Percentiles rank a stretch among this genome's conserved stretches.
phyloP scores from a whole-genome alignment of 2,797 vertebrate genomes.

The Sebastolobus alascanus region DNA sequence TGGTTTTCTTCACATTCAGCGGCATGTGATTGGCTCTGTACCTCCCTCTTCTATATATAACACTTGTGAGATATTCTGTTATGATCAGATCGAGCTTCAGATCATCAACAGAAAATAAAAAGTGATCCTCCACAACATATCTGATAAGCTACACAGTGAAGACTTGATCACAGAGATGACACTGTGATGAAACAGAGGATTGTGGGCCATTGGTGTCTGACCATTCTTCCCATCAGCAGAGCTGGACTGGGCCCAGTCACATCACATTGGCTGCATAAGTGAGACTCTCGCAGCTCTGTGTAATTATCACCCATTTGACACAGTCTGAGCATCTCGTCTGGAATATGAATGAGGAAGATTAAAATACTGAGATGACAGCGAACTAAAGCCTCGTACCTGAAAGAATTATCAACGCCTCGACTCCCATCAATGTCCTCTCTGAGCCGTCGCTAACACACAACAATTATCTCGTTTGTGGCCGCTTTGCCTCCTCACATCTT shows the following conservation, averaged over 20 bases:
- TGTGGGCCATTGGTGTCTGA: background rate
- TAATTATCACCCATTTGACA: slow-evolving; percentile 61
- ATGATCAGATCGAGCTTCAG: background rate
- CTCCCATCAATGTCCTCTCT: slow-evolving; percentile 47
- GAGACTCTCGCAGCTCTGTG: slow-evolving; percentile 40
- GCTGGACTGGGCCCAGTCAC: slow-evolving; percentile 38
- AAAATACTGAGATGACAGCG: slow-evolving; percentile 36
- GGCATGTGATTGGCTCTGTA: background rate
- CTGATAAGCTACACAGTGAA: background rate
- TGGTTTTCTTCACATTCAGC: background rate
- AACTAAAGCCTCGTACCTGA: slow-evolving; percentile 37
- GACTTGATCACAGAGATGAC: background rate
- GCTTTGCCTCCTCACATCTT: slow-evolving; percentile 35
- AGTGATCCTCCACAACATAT: background rate
- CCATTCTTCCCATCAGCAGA: slow-evolving; percentile 23
- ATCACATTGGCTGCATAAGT: slow-evolving; percentile 21
- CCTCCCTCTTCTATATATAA: background rate
- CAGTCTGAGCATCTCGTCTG: slow-evolving; percentile 34
- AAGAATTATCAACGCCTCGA: slow-evolving; percentile 51
- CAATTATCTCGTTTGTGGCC: slow-evolving; percentile 38
- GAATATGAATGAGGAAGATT: slow-evolving; percentile 62
- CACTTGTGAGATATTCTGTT: no score
- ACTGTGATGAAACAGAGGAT: background rate
- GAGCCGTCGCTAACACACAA: slow-evolving; percentile 26
- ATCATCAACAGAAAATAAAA: slow-evolving; percentile 4